Percentiles rank a stretch among this genome's conserved stretches.
Evolutionary conservation across 1,140 invertebrate species (phyloP).

Genomic region (Hyphantria cunea): DNA sequence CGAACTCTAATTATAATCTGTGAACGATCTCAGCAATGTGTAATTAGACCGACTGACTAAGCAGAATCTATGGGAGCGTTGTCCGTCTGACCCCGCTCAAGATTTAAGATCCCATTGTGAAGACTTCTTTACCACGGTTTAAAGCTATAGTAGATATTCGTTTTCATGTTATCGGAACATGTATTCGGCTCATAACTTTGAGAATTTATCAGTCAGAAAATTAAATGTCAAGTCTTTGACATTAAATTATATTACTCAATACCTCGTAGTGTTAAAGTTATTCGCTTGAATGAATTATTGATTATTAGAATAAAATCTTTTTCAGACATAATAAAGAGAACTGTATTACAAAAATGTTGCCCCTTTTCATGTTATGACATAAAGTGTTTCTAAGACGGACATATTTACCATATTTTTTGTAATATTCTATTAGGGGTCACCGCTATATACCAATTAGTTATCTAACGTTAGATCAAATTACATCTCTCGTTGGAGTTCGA

Average conservation of each 20-base stretch:
- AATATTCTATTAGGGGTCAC: slow-evolving; percentile 45
- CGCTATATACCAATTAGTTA: slow-evolving; percentile 69
- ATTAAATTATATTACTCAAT: slow-evolving; percentile 51
- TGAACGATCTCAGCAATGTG: slow-evolving; percentile 37
- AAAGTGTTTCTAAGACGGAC: slow-evolving; percentile 17
- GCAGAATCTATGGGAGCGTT: slow-evolving; percentile 49
- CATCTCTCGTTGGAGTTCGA: slow-evolving; percentile 36
- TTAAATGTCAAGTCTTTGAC: slow-evolving; percentile 62
- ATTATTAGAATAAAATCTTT: slow-evolving; percentile 20
- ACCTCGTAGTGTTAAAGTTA: slow-evolving; percentile 40
- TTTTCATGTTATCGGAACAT: slow-evolving; percentile 35
- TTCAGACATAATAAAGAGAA: slow-evolving; percentile 14
- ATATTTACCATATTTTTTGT: slow-evolving; percentile 50
- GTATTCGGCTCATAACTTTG: slow-evolving; percentile 33
- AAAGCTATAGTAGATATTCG: slow-evolving; percentile 36
- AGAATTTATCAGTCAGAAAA: slow-evolving; percentile 58
- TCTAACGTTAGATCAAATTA: slow-evolving; percentile 65
- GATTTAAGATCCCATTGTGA: slow-evolving; percentile 41
- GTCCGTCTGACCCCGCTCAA: slow-evolving; percentile 35
- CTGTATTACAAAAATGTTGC: slow-evolving; percentile 12
- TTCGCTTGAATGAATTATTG: slow-evolving; percentile 33
- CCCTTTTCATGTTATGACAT: slow-evolving; percentile 25
- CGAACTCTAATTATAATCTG: slow-evolving; percentile 37
- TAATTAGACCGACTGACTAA: slow-evolving; percentile 56
- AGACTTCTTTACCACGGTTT: slow-evolving; percentile 42